Percentiles rank a stretch among this genome's conserved stretches.
Conservation (phyloP, 2,888 invertebrate species). For the Glaucopsyche alexis region DNA sequence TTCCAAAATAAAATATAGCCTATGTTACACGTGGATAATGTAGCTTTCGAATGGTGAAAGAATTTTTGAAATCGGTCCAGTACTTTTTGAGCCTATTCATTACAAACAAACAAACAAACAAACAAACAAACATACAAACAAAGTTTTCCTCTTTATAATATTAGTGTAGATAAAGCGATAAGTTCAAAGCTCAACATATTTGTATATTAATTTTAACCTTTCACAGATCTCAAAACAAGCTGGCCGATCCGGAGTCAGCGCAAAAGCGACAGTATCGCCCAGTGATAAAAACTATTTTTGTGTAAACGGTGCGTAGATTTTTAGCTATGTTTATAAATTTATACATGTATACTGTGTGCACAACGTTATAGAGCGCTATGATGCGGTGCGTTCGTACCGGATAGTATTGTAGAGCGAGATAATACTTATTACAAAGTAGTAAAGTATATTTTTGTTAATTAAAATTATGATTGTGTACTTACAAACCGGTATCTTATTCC, state of each 20-base stretch:
- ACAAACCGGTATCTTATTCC: not conserved
- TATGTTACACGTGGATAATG: no score
- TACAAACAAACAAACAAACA: no score
- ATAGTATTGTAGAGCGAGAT: not conserved
- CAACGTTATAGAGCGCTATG: conserved; percentile 14
- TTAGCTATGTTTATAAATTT: conserved; percentile 15
- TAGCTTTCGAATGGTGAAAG: no score
- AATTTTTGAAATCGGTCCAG: no score
- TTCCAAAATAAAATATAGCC: no score
- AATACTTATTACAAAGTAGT: conserved; percentile 16
- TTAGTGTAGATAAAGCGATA: no score
- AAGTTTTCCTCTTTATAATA: no score
- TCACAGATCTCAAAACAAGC: conserved; percentile 35
- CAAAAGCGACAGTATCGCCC: conserved; percentile 5
- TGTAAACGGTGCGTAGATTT: conserved; percentile 6
- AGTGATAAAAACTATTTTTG: conserved; percentile 20
- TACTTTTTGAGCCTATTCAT: no score
- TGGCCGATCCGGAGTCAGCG: conserved; percentile 25
- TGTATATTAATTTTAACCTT: no score
- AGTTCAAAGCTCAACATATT: no score
- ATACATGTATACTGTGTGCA: conserved; percentile 15
- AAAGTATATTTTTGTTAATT: conserved; percentile 2
- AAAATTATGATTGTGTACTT: conserved; percentile 5
- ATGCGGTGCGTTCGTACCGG: not conserved
- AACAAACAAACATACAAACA: no score